Percentiles rank a stretch among this genome's conserved stretches.
phyloP scores from a whole-genome alignment of 2,888 invertebrate genomes.

The Pherbina coryleti region DNA sequence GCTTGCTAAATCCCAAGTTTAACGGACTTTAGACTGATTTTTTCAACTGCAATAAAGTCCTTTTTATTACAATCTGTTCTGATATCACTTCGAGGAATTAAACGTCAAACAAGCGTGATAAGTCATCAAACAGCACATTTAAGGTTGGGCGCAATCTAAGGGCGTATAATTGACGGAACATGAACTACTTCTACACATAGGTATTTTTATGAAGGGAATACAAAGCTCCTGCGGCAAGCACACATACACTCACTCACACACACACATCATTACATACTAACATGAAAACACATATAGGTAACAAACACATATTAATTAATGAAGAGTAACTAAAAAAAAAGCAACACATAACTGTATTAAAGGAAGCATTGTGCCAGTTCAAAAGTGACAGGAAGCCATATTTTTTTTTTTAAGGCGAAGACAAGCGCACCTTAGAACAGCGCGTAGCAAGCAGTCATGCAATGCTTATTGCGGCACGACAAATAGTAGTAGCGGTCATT shows the following conservation, averaged over 20 bases:
- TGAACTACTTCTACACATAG: neutral
- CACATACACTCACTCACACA: neutral
- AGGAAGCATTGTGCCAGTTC: neutral
- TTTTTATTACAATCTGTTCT: neutral
- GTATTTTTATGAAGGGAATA: neutral
- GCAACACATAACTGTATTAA: neutral
- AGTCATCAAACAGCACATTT: conserved; percentile 2
- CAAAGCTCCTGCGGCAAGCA: neutral
- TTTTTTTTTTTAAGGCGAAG: neutral
- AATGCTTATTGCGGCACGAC: neutral
- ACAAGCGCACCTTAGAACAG: neutral
- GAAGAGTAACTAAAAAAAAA: neutral
- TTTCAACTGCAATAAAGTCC: no score
- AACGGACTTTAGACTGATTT: no score
- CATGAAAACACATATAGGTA: neutral
- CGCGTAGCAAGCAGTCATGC: neutral
- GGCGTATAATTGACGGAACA: neutral
- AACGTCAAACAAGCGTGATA: neutral
- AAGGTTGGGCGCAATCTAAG: neutral
- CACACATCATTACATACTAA: neutral
- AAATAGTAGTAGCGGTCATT: neutral
- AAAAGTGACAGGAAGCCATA: conserved; percentile 6
- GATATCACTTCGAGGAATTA: neutral
- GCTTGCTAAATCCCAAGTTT: no score
- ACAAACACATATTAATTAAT: neutral